A percentile compares a stretch with the other conserved stretches of the same genome.
These are phyloP conservation scores for Lagopus muta DNA, from an alignment of 2,113 vertebrate genomes.

Conservation along the genomic window DNA sequence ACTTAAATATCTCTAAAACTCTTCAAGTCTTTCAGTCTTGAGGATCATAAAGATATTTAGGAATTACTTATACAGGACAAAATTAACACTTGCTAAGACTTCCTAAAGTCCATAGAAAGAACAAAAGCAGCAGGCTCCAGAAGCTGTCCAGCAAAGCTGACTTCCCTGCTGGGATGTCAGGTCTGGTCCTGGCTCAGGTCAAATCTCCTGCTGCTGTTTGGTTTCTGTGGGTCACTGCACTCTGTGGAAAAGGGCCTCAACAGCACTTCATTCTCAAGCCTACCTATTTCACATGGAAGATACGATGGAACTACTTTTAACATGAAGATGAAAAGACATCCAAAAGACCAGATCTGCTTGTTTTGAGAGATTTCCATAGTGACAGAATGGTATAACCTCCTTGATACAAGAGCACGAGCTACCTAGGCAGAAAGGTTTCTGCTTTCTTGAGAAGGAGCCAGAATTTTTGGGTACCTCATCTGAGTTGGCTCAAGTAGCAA, in stretches of 20 bases:
- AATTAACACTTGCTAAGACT: neutral
- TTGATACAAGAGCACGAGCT: neutral
- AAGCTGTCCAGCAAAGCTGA: neutral
- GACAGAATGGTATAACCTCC: neutral
- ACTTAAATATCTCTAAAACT: neutral
- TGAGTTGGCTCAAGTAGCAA: neutral
- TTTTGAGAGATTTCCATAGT: neutral
- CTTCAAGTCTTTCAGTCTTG: neutral
- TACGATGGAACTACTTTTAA: neutral
- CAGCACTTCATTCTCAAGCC: neutral
- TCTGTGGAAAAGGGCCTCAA: neutral
- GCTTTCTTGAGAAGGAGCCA: neutral
- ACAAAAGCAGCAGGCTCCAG: neutral
- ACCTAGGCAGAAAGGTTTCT: neutral
- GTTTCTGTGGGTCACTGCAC: neutral
- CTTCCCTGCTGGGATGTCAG: neutral
- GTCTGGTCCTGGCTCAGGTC: neutral
- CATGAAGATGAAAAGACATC: neutral
- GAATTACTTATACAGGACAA: slow-evolving; percentile 5
- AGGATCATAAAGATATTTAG: neutral
- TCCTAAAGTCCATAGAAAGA: neutral
- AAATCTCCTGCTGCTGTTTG: neutral
- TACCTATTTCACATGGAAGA: too few species aligned
- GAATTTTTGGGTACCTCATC: neutral
- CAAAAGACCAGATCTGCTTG: neutral